A percentile compares a stretch with the other conserved stretches of the same genome.
phyloP scores from a whole-genome alignment of 1,140 invertebrate genomes.

The Hirudo medicinalis region DNA sequence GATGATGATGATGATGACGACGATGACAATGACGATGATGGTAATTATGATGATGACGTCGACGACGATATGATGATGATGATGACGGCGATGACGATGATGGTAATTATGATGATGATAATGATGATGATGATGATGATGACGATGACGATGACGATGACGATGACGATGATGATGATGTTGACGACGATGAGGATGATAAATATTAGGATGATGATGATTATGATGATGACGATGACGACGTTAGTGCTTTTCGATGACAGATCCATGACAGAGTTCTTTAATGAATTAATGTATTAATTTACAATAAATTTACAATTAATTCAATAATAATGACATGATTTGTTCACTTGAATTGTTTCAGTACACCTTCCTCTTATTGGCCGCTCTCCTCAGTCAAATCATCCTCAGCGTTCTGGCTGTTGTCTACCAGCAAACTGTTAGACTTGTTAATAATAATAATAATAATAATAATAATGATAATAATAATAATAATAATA shows the following conservation, averaged over 20 bases:
- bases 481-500: too few relatives aligned
- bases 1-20: constrained; percentile 12
- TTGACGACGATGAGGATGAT: constrained; percentile 22
- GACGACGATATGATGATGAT: background rate
- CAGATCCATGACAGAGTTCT: too few relatives aligned
- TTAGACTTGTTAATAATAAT: too few relatives aligned
- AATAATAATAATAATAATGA: too few relatives aligned
- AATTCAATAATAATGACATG: too few relatives aligned
- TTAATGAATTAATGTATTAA: too few relatives aligned
- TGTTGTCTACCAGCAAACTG: too few relatives aligned
- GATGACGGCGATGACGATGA: constrained; percentile 21
- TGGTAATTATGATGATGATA: constrained; percentile 23
- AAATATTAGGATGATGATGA: constrained; percentile 23
- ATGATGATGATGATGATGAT: constrained; percentile 23
- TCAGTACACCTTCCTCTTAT: too few relatives aligned
- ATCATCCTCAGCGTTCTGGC: too few relatives aligned
- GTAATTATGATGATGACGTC: constrained; percentile 10
- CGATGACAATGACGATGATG: constrained; percentile 13
- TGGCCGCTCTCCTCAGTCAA: too few relatives aligned
- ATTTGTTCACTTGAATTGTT: too few relatives aligned
- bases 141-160: constrained; percentile 23
- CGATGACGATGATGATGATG: constrained; percentile 17
- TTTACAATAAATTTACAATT: too few relatives aligned
- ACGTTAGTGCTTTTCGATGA: background rate
- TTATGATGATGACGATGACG: constrained; percentile 19